A percentile compares a stretch with the other conserved stretches of the same genome.
Evolutionary conservation across 2,888 invertebrate species (phyloP).

Genomic region (Nomada goodeniana): DNA sequence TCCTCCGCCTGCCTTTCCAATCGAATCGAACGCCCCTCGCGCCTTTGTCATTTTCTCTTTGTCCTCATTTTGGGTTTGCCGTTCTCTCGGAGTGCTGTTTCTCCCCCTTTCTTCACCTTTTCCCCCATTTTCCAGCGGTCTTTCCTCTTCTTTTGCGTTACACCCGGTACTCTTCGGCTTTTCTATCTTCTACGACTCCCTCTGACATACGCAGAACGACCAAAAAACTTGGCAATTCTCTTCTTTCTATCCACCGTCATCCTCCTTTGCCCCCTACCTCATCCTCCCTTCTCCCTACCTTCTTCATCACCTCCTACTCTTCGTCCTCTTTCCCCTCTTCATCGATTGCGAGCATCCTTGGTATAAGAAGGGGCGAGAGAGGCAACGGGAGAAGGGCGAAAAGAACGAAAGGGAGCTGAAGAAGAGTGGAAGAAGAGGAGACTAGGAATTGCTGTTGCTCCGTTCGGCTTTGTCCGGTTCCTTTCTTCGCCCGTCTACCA

Average conservation of each 20-base stretch:
- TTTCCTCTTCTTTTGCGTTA: constrained; percentile 36
- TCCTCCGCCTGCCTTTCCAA: constrained; percentile 80
- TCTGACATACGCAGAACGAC: constrained; percentile 59
- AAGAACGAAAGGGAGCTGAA: constrained; percentile 37
- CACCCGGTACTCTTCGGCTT: constrained; percentile 46
- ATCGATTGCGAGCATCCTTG: background rate
- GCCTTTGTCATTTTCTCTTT: constrained; percentile 81
- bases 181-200: constrained; percentile 57
- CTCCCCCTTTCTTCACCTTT: constrained; percentile 57
- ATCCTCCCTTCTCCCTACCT: constrained; percentile 7
- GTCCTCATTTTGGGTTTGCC: constrained; percentile 77
- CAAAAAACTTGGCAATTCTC: constrained; percentile 53
- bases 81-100: constrained; percentile 61
- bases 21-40: constrained; percentile 78
- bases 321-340: constrained; percentile 17
- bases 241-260: constrained; percentile 12
- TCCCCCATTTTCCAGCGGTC: constrained; percentile 29
- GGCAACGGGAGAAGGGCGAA: constrained; percentile 25
- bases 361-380: constrained; percentile 4
- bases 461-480: constrained; percentile 50
- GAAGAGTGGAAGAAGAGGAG: constrained; percentile 39
- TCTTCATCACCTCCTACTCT: constrained; percentile 28
- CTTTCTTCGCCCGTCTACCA: constrained; percentile 65
- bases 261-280: constrained; percentile 22
- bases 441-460: constrained; percentile 64